These are phyloP conservation scores for Porites cylindrica DNA, from an alignment of 92 coral and sea anemone genomes.

Conservation along the genomic window DNA sequence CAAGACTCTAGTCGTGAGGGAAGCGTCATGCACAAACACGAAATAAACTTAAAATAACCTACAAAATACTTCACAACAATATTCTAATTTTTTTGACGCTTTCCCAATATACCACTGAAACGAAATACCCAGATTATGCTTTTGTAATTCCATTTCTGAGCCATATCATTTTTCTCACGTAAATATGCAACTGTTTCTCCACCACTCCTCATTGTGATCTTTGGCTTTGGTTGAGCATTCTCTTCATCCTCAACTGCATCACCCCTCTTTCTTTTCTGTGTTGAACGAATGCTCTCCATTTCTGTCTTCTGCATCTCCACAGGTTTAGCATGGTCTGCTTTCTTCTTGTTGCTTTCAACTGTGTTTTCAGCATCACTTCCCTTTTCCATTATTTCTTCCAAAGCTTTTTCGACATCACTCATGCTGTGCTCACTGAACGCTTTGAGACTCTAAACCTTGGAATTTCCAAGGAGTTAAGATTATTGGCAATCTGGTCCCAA, in stretches of 20 bases:
- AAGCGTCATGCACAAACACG: too few relatives aligned
- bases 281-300: constrained; percentile 44
- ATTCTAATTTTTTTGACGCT: too few relatives aligned
- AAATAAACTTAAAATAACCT: too few relatives aligned
- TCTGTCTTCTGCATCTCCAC: constrained; percentile 44
- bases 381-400: constrained; percentile 25
- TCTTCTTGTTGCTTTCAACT: constrained; percentile 24
- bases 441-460: not conserved
- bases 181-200: constrained; percentile 46
- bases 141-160: constrained; percentile 47
- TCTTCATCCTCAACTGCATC: constrained; percentile 24
- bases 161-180: constrained; percentile 49
- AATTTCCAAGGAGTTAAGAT: too few relatives aligned
- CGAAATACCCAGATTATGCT: constrained; percentile 10
- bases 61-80: too few relatives aligned
- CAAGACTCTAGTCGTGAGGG: too few relatives aligned
- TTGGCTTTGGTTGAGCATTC: constrained; percentile 40
- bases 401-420: constrained; percentile 28
- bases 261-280: constrained; percentile 30
- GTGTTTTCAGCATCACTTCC: constrained; percentile 46
- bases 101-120: not conserved
- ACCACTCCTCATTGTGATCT: constrained; percentile 45
- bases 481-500: not conserved
- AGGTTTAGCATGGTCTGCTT: constrained; percentile 39
- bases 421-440: constrained; percentile 9